Evolutionary conservation across 1,140 invertebrate genomes (phyloP).

Genomic region (Zelostemma sp.): DNA sequence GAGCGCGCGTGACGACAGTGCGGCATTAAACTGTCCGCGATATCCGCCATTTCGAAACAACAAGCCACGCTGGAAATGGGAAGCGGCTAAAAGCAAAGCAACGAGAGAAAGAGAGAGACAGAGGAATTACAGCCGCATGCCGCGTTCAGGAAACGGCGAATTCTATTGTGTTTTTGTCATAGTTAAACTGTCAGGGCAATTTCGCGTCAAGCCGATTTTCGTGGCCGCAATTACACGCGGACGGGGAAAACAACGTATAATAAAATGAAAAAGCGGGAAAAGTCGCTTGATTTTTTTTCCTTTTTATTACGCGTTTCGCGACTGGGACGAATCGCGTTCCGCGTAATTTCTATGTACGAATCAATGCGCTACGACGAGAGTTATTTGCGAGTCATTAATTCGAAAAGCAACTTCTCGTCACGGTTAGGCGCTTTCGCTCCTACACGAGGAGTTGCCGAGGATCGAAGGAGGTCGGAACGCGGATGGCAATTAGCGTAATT

Average conservation of each 20-base stretch:
- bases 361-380: constrained; percentile 7
- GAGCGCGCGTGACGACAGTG: constrained; percentile 58
- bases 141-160: constrained; percentile 66
- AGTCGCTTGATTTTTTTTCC: background rate
- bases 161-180: constrained; percentile 70
- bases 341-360: too few relatives aligned
- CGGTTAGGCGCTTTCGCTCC: constrained; percentile 24
- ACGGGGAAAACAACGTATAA: too few relatives aligned
- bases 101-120: constrained; percentile 51
- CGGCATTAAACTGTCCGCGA: constrained; percentile 67
- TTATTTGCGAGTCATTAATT: constrained; percentile 39
- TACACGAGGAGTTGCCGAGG: constrained; percentile 24
- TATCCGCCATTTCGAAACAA: constrained; percentile 65
- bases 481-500: constrained; percentile 60
- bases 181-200: constrained; percentile 69
- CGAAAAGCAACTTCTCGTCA: constrained; percentile 37
- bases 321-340: background rate
- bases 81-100: constrained; percentile 42
- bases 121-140: constrained; percentile 60
- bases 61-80: constrained; percentile 45
- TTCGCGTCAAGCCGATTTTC: constrained; percentile 59
- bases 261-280: background rate
- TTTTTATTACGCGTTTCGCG: background rate
- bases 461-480: constrained; percentile 49
- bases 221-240: constrained; percentile 35